A percentile compares a stretch with the other conserved stretches of the same genome.
These are phyloP conservation scores for Trimorus sp. DNA, from an alignment of 2,888 invertebrate genomes.

Conservation along the genomic window DNA sequence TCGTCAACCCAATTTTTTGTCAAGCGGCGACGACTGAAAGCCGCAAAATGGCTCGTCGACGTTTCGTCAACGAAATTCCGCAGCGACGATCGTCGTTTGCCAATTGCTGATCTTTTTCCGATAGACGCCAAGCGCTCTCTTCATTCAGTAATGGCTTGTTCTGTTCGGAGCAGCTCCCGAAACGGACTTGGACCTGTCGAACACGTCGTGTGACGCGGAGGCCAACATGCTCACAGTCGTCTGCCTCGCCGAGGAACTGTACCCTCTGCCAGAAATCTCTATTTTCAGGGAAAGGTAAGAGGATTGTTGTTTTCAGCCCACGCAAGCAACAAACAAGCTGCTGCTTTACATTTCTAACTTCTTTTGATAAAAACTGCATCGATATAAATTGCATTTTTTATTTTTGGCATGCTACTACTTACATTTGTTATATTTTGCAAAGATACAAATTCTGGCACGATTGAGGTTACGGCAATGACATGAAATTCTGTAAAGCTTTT, in stretches of 20 bases:
- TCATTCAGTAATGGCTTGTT: conserved; percentile 54
- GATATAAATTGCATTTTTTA: no score
- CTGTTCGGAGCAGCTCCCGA: conserved; percentile 71
- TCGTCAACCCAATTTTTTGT: no score
- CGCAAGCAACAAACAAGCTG: background rate
- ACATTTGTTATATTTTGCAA: no score
- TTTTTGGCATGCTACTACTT: no score
- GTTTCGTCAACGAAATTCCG: conserved; percentile 42
- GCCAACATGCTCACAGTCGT: conserved; percentile 72
- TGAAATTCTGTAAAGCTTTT: no score
- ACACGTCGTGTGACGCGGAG: conserved; percentile 70
- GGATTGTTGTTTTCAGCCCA: conserved; percentile 45
- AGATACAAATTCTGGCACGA: no score
- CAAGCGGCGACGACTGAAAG: background rate
- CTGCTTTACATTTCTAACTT: background rate
- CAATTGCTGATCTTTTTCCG: conserved; percentile 50
- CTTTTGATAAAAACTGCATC: no score
- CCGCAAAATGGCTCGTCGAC: conserved; percentile 13
- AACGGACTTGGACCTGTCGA: conserved; percentile 71
- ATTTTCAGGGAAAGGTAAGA: conserved; percentile 74
- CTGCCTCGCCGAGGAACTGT: conserved; percentile 75
- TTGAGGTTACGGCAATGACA: no score
- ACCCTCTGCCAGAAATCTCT: conserved; percentile 74
- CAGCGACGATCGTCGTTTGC: conserved; percentile 29
- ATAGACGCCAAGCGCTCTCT: conserved; percentile 33